Base-by-base conservation (phyloP, 2,797 vertebrate genomes). In the Notolabrus celidotus region DNA sequence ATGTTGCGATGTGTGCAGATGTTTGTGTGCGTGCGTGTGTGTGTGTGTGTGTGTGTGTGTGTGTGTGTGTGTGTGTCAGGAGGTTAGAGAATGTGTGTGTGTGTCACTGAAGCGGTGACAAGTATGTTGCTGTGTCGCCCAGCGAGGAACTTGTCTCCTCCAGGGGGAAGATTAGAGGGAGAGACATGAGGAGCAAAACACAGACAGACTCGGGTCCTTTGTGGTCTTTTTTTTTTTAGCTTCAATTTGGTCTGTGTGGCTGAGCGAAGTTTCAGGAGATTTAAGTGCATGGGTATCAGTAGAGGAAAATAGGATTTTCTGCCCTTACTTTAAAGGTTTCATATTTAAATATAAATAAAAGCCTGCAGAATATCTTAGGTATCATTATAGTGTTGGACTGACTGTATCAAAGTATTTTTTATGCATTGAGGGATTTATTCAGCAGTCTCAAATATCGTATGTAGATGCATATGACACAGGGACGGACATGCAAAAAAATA, bases 121-220 rank as follows among this genome's bases (percentile, higher is more conserved):
- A 90, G 86, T 86, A 82, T 85, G 90, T 80, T n/a, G 76, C 78
- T 67, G 33, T 86, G 85, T 88, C 27, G 59, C 81, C 82, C 67
- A 58, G 74, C 20, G 42, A 90, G 71, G 70, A 90, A 90, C 89
- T 90, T 86, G 90, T 87, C 88, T 87, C 80, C 87, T 89, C 81
- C 67, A 52, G 79, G 88, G 86, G 71, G 50, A 42, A 85, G 87
- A 88, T 89, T 83, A 91, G 74, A 83, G 62, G 45, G 63, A 67
- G 64, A 81, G 74, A 86, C 84, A 88, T 42, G 58, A 77, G 65
- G 69, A 74, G 63, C 58, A 75, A 78, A 78, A 80, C 47, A 73
- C 66, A 76, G 73, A 77, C 75, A 66, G 56, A 58, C 67, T 58
- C 38, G 11, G 54, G 57, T 77, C 73, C 59, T 82, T 75, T 77